Conservation (phyloP, 2,113 vertebrate species). For the human region DNA sequence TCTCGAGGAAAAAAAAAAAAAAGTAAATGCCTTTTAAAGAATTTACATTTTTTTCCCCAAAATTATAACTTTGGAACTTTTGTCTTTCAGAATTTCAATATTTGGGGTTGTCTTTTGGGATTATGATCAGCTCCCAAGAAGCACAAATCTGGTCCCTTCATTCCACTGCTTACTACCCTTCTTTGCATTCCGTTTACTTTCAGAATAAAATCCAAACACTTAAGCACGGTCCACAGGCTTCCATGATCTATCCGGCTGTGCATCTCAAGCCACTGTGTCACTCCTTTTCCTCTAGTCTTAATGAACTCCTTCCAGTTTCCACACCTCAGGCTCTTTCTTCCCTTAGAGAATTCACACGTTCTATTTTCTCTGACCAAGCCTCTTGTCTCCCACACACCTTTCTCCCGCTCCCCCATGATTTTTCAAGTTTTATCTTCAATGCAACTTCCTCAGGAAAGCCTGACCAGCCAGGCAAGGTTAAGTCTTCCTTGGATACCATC, state of each 20-base stretch:
- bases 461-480: neutral
- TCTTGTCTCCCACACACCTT: neutral
- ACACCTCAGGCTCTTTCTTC: neutral
- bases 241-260: neutral
- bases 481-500: neutral
- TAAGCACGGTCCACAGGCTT: neutral
- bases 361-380: neutral
- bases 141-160: neutral
- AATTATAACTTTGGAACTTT: neutral
- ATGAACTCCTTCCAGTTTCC: neutral
- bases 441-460: neutral
- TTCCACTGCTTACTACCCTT: neutral
- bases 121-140: neutral
- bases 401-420: no score
- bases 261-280: neutral
- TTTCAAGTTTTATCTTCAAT: neutral
- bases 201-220: neutral
- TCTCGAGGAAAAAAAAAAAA: no score
- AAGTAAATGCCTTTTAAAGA: neutral
- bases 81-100: neutral
- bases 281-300: neutral
- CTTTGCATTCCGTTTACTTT: neutral
- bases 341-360: neutral
- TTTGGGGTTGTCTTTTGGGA: neutral
- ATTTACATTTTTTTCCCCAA: neutral